Conservation (phyloP, 2,888 invertebrate species). For the Pogonocherus hispidulus region DNA sequence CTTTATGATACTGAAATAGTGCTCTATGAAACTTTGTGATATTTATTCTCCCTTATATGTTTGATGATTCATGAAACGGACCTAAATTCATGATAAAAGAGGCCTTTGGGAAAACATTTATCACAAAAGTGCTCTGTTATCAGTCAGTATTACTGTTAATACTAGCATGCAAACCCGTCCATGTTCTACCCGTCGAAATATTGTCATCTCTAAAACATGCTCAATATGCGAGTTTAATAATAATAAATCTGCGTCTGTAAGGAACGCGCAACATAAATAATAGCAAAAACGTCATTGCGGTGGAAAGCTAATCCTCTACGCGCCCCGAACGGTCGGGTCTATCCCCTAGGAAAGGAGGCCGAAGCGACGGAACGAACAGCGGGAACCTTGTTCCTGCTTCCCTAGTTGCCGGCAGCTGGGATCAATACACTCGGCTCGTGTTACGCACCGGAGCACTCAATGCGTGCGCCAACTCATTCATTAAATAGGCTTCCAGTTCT, state of each 20-base stretch:
- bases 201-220: too few species aligned
- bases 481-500: constrained; percentile 28
- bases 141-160: too few species aligned
- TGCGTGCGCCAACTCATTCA: constrained; percentile 40
- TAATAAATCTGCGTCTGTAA: neutral
- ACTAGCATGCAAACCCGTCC: too few species aligned
- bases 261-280: constrained; percentile 22
- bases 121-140: too few species aligned
- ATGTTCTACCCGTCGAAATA: too few species aligned
- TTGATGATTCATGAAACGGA: too few species aligned
- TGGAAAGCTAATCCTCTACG: constrained; percentile 22
- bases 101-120: too few species aligned
- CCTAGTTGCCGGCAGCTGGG: constrained; percentile 43
- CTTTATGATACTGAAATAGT: too few species aligned
- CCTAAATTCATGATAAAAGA: too few species aligned
- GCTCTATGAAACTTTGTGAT: too few species aligned
- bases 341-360: constrained; percentile 45
- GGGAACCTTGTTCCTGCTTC: constrained; percentile 53
- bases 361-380: constrained; percentile 16
- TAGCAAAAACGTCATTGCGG: constrained; percentile 19
- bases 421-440: constrained; percentile 45
- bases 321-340: constrained; percentile 22
- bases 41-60: too few species aligned
- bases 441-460: constrained; percentile 22
- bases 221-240: too few species aligned